These are phyloP conservation scores for Cydia strobilella DNA, from an alignment of 1,140 invertebrate genomes.

Conservation along the genomic window DNA sequence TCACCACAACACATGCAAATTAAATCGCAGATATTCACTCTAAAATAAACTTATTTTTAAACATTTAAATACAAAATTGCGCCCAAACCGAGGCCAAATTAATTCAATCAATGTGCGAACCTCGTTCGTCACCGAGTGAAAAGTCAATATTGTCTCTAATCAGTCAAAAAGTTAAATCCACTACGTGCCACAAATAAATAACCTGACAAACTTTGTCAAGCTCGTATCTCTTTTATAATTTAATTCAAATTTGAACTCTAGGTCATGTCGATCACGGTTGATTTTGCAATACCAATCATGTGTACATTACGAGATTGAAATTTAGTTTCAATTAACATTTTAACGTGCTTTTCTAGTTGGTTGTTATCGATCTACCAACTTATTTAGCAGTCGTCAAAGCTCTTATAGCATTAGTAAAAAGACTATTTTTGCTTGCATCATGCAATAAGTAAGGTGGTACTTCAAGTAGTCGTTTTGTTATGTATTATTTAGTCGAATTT, in stretches of 20 bases:
- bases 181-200: slow-evolving; percentile 33
- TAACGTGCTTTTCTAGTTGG: slow-evolving; percentile 6
- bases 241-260: neutral
- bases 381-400: neutral
- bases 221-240: neutral
- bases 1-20: no score
- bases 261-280: neutral
- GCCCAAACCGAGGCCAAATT: neutral
- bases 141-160: slow-evolving; percentile 47
- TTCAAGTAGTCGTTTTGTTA: neutral
- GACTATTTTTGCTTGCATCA: neutral
- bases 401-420: neutral
- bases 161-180: slow-evolving; percentile 42
- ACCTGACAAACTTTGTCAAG: neutral
- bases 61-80: slow-evolving; percentile 18
- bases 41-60: no score
- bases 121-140: slow-evolving; percentile 36
- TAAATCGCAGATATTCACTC: no score
- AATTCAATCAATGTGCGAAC: slow-evolving; percentile 18
- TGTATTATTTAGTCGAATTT: neutral
- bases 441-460: neutral
- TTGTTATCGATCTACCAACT: neutral
- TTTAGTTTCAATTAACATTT: slow-evolving; percentile 9
- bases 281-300: neutral
- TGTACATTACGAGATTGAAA: neutral